These are phyloP conservation scores for Heliopora coerulea DNA, from an alignment of 92 coral and sea anemone species.

Conservation along the genomic window DNA sequence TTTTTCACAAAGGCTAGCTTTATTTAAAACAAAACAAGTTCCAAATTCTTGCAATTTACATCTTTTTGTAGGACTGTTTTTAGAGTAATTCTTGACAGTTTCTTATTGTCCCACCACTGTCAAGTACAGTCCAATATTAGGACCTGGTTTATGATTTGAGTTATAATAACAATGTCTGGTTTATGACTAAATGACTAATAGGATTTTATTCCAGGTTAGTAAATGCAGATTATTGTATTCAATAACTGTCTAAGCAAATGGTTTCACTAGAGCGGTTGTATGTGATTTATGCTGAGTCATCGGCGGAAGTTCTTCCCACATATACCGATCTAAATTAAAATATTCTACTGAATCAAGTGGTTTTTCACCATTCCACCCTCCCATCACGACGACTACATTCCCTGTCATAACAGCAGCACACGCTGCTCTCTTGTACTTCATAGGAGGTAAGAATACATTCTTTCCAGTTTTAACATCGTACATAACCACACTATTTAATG, in stretches of 20 bases:
- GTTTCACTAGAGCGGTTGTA: slow-evolving; percentile 5
- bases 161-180: no score
- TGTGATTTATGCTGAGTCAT: not conserved
- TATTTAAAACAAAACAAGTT: no score
- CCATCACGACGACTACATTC: slow-evolving; percentile 66
- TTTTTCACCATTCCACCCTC: slow-evolving; percentile 70
- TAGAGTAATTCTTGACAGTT: no score
- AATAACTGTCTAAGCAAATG: not conserved
- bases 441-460: slow-evolving; percentile 65
- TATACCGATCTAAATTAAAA: slow-evolving; percentile 44
- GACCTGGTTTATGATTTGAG: no score
- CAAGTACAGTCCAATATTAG: no score
- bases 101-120: no score
- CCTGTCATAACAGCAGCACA: slow-evolving; percentile 70
- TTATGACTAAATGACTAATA: no score
- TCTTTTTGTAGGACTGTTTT: no score
- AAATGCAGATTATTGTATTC: no score
- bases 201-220: no score
- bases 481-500: not conserved
- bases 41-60: no score
- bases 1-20: no score
- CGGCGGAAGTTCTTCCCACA: slow-evolving; percentile 5
- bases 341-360: slow-evolving; percentile 72
- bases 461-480: slow-evolving; percentile 69
- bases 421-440: slow-evolving; percentile 77